These are phyloP conservation scores for Rhopalosiphum padi DNA, from an alignment of 1,140 invertebrate genomes.

Conservation along the genomic window DNA sequence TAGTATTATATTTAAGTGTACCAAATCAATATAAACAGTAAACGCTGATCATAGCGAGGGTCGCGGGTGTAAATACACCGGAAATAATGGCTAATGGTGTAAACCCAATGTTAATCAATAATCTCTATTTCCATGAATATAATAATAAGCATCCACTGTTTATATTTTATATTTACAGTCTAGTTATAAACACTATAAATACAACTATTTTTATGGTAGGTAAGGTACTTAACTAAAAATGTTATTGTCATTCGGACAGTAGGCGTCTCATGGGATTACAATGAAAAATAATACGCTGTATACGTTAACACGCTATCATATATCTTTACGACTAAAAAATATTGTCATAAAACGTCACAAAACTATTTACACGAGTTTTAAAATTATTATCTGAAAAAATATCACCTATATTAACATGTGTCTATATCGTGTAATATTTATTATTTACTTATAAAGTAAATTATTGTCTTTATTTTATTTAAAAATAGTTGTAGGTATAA, in stretches of 20 bases:
- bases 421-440: background rate
- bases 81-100: background rate
- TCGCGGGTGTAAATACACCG: background rate
- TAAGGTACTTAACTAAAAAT: background rate
- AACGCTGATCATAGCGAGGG: background rate
- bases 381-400: slow-evolving; percentile 6
- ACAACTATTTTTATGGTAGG: slow-evolving; percentile 18
- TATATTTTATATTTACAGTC: slow-evolving; percentile 2
- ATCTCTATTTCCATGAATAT: background rate
- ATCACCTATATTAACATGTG: background rate
- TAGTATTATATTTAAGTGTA: background rate
- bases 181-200: background rate
- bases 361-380: background rate
- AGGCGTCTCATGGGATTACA: background rate
- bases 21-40: background rate
- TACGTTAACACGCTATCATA: background rate
- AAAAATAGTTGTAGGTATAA: background rate
- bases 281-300: background rate
- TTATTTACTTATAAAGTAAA: background rate
- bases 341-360: background rate
- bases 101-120: slow-evolving; percentile 17
- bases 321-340: background rate
- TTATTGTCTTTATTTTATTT: background rate
- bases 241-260: background rate
- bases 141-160: background rate